Evolutionary conservation across 1,140 invertebrate species (phyloP).

Genomic region (Helicoverpa zea): DNA sequence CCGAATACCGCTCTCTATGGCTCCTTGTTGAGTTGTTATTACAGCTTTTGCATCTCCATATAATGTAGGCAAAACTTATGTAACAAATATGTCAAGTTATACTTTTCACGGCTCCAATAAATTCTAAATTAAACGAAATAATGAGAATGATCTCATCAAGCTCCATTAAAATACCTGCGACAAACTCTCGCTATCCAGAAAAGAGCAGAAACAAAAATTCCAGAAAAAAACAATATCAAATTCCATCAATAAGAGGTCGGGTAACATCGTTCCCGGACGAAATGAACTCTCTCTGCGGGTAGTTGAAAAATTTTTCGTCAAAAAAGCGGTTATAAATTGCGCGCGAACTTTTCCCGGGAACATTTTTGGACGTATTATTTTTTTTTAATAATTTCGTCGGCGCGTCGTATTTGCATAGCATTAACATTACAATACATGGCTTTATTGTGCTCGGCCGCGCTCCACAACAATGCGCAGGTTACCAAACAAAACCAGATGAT

Average conservation of each 20-base stretch:
- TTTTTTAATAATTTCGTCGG: slow-evolving; percentile 56
- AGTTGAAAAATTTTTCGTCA: slow-evolving; percentile 40
- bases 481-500: slow-evolving; percentile 54
- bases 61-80: too few species aligned
- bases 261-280: slow-evolving; percentile 40
- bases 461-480: slow-evolving; percentile 47
- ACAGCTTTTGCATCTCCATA: neutral
- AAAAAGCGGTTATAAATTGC: slow-evolving; percentile 42
- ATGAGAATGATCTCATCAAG: slow-evolving; percentile 33
- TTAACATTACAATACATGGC: slow-evolving; percentile 57
- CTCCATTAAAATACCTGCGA: slow-evolving; percentile 14
- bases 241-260: slow-evolving; percentile 41
- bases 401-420: slow-evolving; percentile 53
- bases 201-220: slow-evolving; percentile 17
- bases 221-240: slow-evolving; percentile 47
- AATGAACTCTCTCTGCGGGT: slow-evolving; percentile 42
- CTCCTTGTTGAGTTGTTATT: neutral
- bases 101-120: too few species aligned
- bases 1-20: too few species aligned
- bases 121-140: too few species aligned
- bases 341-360: slow-evolving; percentile 19
- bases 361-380: slow-evolving; percentile 39
- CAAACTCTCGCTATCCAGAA: slow-evolving; percentile 28
- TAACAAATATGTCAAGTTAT: too few species aligned
- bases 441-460: slow-evolving; percentile 30